These are phyloP conservation scores for Pyralis farinalis DNA, from an alignment of 2,888 invertebrate genomes.

Conservation along the genomic window DNA sequence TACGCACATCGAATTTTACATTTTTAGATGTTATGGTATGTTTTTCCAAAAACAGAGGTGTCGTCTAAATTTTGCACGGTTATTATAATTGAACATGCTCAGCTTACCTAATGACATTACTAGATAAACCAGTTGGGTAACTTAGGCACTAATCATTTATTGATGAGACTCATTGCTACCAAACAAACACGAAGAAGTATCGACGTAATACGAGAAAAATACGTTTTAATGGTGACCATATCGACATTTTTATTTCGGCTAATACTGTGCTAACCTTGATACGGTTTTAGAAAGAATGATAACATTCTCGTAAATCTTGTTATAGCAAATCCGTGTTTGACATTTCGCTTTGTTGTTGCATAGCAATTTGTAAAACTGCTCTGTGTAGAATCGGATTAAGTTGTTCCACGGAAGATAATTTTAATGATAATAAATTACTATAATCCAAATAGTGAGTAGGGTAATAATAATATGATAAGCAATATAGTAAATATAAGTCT, in stretches of 20 bases:
- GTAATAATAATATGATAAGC: conserved; percentile 7
- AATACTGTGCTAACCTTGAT: conserved; percentile 30
- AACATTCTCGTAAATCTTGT: conserved; percentile 7
- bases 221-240: background rate
- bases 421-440: conserved; percentile 7
- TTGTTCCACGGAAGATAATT: conserved; percentile 11
- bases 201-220: too few species aligned
- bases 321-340: conserved; percentile 11
- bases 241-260: conserved; percentile 12
- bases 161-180: too few species aligned
- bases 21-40: too few species aligned
- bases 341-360: conserved; percentile 9
- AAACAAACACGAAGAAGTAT: too few species aligned
- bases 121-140: too few species aligned
- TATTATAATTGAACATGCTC: too few species aligned
- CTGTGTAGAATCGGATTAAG: conserved; percentile 13
- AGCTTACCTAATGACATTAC: too few species aligned
- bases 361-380: conserved; percentile 7
- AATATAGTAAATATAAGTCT: too few species aligned
- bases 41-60: too few species aligned
- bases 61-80: too few species aligned
- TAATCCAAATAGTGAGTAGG: conserved; percentile 14
- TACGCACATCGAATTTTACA: too few species aligned
- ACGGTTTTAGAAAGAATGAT: conserved; percentile 8
- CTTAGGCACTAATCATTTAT: too few species aligned